Evolutionary conservation across 2,797 vertebrate species (phyloP).

Genomic region (Cynopterus sphinx): DNA sequence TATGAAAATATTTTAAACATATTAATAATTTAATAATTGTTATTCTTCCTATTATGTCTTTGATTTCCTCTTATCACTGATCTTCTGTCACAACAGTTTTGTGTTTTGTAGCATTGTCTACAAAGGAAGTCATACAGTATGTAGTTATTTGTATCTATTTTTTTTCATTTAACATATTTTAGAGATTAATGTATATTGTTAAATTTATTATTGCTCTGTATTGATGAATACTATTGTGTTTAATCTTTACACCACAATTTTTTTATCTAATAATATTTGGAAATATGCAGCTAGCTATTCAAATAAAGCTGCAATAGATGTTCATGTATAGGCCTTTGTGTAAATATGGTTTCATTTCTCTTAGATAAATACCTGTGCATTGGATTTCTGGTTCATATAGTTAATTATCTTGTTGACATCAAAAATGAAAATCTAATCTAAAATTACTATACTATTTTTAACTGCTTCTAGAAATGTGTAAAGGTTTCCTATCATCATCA

Average conservation of each 20-base stretch:
- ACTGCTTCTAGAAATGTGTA: neutral
- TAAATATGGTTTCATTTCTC: neutral
- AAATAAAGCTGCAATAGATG: neutral
- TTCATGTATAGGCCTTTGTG: neutral
- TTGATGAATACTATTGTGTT: neutral
- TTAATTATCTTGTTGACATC: neutral
- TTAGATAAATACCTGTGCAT: neutral
- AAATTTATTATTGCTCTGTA: neutral
- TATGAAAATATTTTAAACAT: neutral
- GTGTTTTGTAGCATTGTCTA: neutral
- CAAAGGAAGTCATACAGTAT: neutral
- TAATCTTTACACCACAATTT: neutral
- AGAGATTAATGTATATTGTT: neutral
- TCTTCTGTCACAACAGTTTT: neutral
- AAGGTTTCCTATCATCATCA: neutral
- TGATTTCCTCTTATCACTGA: neutral
- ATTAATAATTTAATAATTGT: neutral
- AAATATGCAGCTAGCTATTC: neutral
- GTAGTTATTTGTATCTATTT: neutral
- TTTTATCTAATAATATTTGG: neutral
- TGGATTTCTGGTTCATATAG: neutral
- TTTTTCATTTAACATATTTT: neutral
- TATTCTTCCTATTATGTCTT: neutral
- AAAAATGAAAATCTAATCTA: neutral
- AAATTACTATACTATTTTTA: neutral